Evolutionary conservation across 2,888 invertebrate species (phyloP), one percentile per base, ranked within the genome.

Genomic region (Argyresthia goedartella): DNA sequence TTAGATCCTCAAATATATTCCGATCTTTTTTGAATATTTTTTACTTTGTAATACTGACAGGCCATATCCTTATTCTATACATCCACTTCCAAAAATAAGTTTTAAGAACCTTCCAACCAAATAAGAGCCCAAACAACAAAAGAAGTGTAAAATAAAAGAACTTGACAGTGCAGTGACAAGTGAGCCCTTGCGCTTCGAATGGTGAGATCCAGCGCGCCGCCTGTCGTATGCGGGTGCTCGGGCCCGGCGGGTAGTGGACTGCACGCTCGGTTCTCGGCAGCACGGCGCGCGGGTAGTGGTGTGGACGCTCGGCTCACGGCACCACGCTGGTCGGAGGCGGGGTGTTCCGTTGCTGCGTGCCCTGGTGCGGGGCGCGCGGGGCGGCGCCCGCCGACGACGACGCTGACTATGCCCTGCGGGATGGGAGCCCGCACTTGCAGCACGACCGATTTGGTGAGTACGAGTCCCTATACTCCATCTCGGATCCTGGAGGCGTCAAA

Each of bases 271-370:
- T 36, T 36, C 36, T 10, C 36, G 7, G n/a, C n/a, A n/a, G n/a
- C n/a, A 36, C 8, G 36, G 36, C 8, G 60, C 57, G 59, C 41
- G 57, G 52, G 60, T 60, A 59, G 59, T 58, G 57, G 63, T 59
- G 70, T 76, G 74, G 75, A 71, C 68, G 73, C 69, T 76, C 66
- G 70, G 76, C 65, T 71, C 71, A 81, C 76, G 82, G 81, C 87
- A 78, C 80, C 90, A 90, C 88, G 87, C 90, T 90, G 90, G 90
- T 90, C 78, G 90, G 92, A 89, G 89, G 90, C 77, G 90, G 90
- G 89, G 91, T 92, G 88, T 92, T 92, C 91, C 92, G 92, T 89
- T 92, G 92, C 89, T 92, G 92, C 89, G 89, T 92, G 91, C 92
- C 92, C 90, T 92, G 91, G 91, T 92, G 92, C 89, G 91, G 92